Evolutionary conservation across 1,140 invertebrate species (phyloP).

Genomic region (Brachystomella parvula): DNA sequence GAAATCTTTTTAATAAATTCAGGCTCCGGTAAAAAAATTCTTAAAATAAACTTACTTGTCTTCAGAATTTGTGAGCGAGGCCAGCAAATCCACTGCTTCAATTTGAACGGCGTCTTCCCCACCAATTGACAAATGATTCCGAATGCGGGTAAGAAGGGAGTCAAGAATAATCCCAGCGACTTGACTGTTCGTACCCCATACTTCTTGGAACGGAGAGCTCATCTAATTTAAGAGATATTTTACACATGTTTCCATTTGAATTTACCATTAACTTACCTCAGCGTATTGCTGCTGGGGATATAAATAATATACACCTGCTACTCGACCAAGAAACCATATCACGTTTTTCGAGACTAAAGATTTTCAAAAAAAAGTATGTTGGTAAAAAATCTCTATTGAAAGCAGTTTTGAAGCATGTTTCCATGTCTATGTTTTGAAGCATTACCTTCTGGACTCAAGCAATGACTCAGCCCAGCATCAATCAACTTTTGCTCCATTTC

Average conservation of each 20-base stretch:
- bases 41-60: constrained; percentile 47
- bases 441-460: constrained; percentile 4
- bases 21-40: not conserved
- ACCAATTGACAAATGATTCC: constrained; percentile 48
- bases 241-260: not conserved
- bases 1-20: not conserved
- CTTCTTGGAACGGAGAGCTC: constrained; percentile 9
- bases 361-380: constrained; percentile 48
- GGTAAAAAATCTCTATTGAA: not conserved
- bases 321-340: constrained; percentile 71
- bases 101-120: constrained; percentile 56
- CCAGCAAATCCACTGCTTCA: constrained; percentile 53
- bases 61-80: constrained; percentile 49
- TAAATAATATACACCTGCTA: constrained; percentile 65
- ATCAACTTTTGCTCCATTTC: constrained; percentile 59
- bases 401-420: too few relatives aligned
- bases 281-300: constrained; percentile 58
- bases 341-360: constrained; percentile 61
- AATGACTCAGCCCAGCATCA: constrained; percentile 42
- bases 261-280: constrained; percentile 29
- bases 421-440: not conserved
- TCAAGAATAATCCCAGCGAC: not conserved
- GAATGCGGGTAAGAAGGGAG: constrained; percentile 43
- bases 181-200: not conserved
- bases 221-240: constrained; percentile 25